Base-by-base conservation (phyloP, 2,797 vertebrate genomes). In the Onychomys torridus region DNA sequence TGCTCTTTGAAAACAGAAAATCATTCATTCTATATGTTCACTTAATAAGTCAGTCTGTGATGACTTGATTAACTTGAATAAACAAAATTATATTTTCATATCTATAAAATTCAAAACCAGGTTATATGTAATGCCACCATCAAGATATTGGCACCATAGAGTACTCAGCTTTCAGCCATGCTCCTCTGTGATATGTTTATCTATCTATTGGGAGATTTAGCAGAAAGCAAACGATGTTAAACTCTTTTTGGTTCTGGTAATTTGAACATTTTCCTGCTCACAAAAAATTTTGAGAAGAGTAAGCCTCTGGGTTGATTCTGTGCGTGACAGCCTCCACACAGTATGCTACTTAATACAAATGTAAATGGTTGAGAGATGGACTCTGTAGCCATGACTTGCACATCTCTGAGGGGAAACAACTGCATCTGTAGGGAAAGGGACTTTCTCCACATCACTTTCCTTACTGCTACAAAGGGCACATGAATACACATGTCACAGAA, bases 41-140 rank as follows among this genome's bases (percentile, higher is more conserved):
- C 73, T 89, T 93, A 84, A 57, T 90, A 88, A 91, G 81, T 96
- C 37, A 67, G 25, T 90, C 37, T 87, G 63, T 21, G 23, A 46
- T 90, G 32, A 1, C 32, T 29, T 84, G 4, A 37, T 91, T 57
- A 89, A 63, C 52, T 90, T 63, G 76, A 95, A 37, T 88, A 6
- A 46, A 57, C 5, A 11, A 93, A 78, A 61, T 2, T 37, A 32
- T 92, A 16, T 46, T 77, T 90, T 25, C 32, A 69, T 19, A 52
- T 55, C 11, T 92, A 5, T 78, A 82, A 93, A 96, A 90, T 76
- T 91, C 82, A 87, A 49, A 29, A 84, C 7, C 8, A 40, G 25
- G 73, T 55, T 19, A 46, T 67, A 77, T 4, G 14, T 65, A 71
- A 57, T 93, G 65, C 52, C 40, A 85, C 16, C 10, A 21, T 93